Base-by-base conservation (phyloP, 2,113 vertebrate genomes). In the Connochaetes taurinus region DNA sequence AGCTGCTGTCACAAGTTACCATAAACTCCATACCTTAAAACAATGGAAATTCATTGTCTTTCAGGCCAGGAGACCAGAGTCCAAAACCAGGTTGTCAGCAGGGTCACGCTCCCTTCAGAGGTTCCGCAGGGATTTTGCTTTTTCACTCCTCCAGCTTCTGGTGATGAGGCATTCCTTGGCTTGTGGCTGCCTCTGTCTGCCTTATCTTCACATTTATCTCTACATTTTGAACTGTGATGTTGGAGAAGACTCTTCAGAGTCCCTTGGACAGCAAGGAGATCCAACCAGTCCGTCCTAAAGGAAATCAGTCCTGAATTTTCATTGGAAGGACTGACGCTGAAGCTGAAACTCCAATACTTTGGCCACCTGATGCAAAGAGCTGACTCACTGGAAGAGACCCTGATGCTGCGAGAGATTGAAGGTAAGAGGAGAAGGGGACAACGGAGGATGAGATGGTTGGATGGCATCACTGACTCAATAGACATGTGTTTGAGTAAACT, bases 341-440 rank as follows among this genome's bases (percentile, higher is more conserved):
- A 71, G 67, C n/a, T 23, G 67, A 71, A 71, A 71, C n/a, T 40
- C 9, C 67, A 71, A 40, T 71, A 71, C 8, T 40, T 23, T 71
- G 67, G 10, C 67, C n/a, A 71, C 67, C 10, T 71, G n/a, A 40
- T 36, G n/a, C 2, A 12, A 71, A 71, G n/a, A 40, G 40, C n/a
- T 71, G 67, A 71, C n/a, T 40, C n/a, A 40, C 2, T 71, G 19
- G n/a, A 71, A 71, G 17, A 40, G n/a, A 71, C 67, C 0, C n/a
- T 71, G n/a, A 40, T 40, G 5, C n/a, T 23, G 67, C 9, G n/a
- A 71, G 12, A 40, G n/a, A 71, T 0, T 40, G n/a, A 40, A 23
- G 10, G n/a, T 2, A 1, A 6, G n/a, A 40, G 10, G n/a, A 40
- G 5, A 71, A 71, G 5, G 19, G n/a, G 19, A 71, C 2, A 1